Percentiles rank a stretch among this genome's conserved stretches.
Conservation (phyloP, 2,113 vertebrate genomes). For the Takifugu flavidus region DNA sequence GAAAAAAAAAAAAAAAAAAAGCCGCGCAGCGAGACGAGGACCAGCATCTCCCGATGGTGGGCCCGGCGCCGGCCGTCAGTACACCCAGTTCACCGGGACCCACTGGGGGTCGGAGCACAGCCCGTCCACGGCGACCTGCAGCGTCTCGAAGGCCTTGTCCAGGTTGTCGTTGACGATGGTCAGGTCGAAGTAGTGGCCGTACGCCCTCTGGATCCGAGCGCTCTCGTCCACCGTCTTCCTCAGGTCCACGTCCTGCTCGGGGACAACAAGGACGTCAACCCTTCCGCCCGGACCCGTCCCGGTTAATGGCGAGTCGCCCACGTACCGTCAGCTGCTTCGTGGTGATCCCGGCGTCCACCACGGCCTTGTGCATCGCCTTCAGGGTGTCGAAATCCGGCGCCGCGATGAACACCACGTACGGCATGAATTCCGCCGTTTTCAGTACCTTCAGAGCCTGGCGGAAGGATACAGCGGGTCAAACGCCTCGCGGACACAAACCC, state of each 20-base stretch:
- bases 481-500: background rate
- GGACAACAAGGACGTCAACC: background rate
- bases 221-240: conserved; percentile 97
- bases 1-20: conserved; percentile 96
- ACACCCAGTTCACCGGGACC: conserved; percentile 99
- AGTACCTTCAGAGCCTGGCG: conserved; percentile 91
- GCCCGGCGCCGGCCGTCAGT: conserved; percentile 72
- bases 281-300: background rate
- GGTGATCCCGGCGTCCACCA: conserved; percentile 92
- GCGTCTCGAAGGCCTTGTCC: conserved; percentile 92
- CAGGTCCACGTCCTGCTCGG: conserved; percentile 88
- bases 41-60: background rate
- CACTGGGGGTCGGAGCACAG: conserved; percentile 89
- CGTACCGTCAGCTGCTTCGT: conserved; percentile 94
- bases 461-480: conserved; percentile 6
- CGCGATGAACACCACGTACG: conserved; percentile 95
- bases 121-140: conserved; percentile 85
- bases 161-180: conserved; percentile 94
- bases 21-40: conserved; percentile 56
- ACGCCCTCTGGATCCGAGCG: conserved; percentile 88
- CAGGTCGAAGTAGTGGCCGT: conserved; percentile 96
- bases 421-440: conserved; percentile 96
- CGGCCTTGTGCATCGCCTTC: conserved; percentile 93
- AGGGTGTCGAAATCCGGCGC: conserved; percentile 91
- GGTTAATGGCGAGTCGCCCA: background rate